Base-by-base conservation (phyloP, 2,888 invertebrate genomes). In the Caenorhabditis panamensis region DNA sequence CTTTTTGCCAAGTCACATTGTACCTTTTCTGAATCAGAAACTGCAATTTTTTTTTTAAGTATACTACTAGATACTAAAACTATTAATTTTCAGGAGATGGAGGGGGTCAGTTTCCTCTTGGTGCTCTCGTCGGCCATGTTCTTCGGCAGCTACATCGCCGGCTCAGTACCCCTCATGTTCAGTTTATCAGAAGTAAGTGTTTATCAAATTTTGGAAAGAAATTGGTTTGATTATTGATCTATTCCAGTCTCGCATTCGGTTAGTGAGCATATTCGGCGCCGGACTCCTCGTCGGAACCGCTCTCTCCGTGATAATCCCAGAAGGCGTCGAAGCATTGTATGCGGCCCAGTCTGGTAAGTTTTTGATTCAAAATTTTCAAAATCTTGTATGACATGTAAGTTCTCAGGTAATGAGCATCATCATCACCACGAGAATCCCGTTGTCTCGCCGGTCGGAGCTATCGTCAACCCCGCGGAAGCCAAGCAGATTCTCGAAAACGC, bases 201-300 rank as follows among this genome's bases (percentile, higher is more conserved):
- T 1, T 58, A 31, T 64, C n/a, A 28, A n/a, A 18, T 47, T 53
- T 16, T 59, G 62, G 1, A 37, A 31, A 13, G 13, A 41, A n/a
- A n/a, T n/a, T n/a, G n/a, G n/a, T 44, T 20, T 13, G 16, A 49
- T 47, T 54, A 51, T 56, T 53, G 37, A n/a, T 49, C 92, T 93
- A 83, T 93, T 84, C 18, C 91, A 98, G 97, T 95, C 96, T 79
- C 97, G 96, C 92, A 93, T 99, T 37, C 95, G 96, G 91, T 93
- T 96, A 89, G 95, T 97, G 41, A 96, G 97, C 31, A 95, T 97
- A 16, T 94, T 99, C 83, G 99, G 99, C 66, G 98, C 99, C 8
- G 99, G 99, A 0, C 93, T 99, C 8, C 93, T 99, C 0, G 97
- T 99, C 0, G 99, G 99, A 1, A 98, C 99, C 31, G 97, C 99